Conservation (phyloP, 2,113 vertebrate species). For the Aptenodytes patagonicus region DNA sequence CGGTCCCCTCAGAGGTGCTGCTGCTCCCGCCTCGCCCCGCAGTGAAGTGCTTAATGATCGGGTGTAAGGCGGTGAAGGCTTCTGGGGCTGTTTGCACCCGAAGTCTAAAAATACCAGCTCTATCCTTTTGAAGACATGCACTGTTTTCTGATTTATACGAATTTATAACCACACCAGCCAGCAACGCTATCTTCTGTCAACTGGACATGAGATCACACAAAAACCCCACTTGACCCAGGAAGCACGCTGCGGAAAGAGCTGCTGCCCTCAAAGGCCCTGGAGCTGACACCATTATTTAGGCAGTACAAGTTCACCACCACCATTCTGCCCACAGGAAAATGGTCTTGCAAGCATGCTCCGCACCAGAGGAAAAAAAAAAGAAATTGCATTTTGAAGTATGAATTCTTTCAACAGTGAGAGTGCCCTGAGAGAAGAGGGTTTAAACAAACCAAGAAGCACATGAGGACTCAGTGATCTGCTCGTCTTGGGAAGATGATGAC, state of each 20-base stretch:
- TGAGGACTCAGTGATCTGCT: background rate
- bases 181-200: background rate
- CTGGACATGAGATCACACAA: rapidly evolving
- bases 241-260: rapidly evolving
- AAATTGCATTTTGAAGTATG: background rate
- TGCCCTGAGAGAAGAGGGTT: background rate
- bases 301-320: background rate
- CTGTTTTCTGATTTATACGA: rapidly evolving
- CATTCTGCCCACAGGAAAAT: background rate
- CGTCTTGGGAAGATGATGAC: background rate
- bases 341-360: background rate
- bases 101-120: background rate
- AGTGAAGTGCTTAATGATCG: rapidly evolving
- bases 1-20: background rate
- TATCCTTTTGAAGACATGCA: background rate
- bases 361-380: too few relatives aligned
- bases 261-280: background rate
- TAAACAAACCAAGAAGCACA: background rate
- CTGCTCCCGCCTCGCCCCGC: background rate
- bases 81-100: background rate
- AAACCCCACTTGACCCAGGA: rapidly evolving
- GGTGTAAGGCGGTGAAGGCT: rapidly evolving
- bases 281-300: background rate
- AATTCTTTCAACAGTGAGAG: background rate
- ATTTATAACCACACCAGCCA: background rate